Conservation (phyloP, 2,113 vertebrate species). For the Anoura caudifer region DNA sequence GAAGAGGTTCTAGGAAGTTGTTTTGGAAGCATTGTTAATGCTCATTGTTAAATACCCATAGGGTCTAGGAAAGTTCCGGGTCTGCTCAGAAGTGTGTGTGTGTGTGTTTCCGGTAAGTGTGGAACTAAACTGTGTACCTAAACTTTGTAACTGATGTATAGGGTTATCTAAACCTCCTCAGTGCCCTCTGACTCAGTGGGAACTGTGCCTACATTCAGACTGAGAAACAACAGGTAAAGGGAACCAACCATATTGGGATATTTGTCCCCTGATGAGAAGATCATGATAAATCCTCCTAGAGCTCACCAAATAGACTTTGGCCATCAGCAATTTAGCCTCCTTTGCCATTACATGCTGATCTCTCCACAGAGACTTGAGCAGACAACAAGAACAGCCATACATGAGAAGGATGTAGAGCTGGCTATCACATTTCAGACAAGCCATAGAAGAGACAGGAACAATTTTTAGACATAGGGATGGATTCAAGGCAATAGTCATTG, state of each 20-base stretch:
- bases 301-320: background rate
- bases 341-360: background rate
- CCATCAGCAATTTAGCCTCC: background rate
- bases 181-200: background rate
- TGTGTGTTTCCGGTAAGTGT: background rate
- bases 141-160: background rate
- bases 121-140: background rate
- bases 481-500: background rate
- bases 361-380: background rate
- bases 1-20: background rate
- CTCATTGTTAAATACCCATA: background rate
- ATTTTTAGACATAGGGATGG: background rate
- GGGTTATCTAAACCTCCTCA: background rate
- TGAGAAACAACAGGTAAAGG: background rate
- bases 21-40: background rate
- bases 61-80: background rate
- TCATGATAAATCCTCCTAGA: background rate
- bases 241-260: background rate
- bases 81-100: background rate
- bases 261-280: background rate
- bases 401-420: background rate
- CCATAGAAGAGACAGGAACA: background rate
- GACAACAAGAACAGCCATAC: background rate
- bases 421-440: background rate
- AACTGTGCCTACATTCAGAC: background rate